These are phyloP conservation scores for Netelia virgata DNA, from an alignment of 2,888 invertebrate species.

Conservation along the genomic window DNA sequence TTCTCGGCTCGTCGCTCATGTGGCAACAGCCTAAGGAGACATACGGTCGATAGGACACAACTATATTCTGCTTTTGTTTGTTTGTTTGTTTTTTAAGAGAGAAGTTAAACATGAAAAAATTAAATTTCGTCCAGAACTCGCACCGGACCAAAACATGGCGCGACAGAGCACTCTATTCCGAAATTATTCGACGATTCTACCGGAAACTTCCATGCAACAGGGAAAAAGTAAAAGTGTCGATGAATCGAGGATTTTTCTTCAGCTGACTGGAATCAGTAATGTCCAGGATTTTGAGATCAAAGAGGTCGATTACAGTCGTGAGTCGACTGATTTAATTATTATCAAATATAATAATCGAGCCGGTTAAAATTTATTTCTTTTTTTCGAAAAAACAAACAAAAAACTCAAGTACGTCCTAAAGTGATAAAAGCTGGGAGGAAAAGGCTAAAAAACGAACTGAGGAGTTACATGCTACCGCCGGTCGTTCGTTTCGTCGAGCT, in stretches of 20 bases:
- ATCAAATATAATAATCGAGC: background rate
- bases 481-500: constrained; percentile 88
- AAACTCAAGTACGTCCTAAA: constrained; percentile 85
- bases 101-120: no score
- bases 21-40: constrained; percentile 77
- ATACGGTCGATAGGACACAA: constrained; percentile 54
- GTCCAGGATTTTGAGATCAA: constrained; percentile 51
- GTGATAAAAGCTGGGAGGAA: constrained; percentile 84
- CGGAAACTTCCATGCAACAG: background rate
- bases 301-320: constrained; percentile 78
- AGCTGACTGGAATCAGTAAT: constrained; percentile 18
- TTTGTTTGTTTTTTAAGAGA: no score
- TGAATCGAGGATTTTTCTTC: constrained; percentile 17
- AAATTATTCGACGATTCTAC: constrained; percentile 34
- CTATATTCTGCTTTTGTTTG: no score
- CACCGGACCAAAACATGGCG: constrained; percentile 8
- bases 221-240: background rate
- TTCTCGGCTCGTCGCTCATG: constrained; percentile 76
- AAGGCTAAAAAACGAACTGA: constrained; percentile 85
- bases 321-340: constrained; percentile 55
- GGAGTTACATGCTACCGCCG: constrained; percentile 87
- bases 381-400: background rate
- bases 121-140: constrained; percentile 21
- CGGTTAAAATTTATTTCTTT: background rate
- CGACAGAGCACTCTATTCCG: constrained; percentile 54